phyloP scores from a whole-genome alignment of 1,140 invertebrate genomes.

The Yoshiicerus persimilis region DNA sequence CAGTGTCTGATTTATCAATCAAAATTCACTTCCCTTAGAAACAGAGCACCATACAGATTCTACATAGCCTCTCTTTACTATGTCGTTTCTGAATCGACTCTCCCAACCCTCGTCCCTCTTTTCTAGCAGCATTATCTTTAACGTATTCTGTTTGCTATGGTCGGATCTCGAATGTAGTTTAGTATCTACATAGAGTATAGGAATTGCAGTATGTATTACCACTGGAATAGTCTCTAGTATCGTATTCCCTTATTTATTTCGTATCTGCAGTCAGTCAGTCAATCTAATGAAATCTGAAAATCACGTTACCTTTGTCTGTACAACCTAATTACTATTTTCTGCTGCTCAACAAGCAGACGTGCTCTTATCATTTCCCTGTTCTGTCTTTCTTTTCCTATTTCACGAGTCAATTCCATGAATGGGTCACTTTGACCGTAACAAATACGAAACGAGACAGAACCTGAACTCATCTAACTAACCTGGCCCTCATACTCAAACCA shows the following conservation, averaged over 20 bases:
- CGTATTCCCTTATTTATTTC: neutral
- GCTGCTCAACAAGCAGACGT: neutral
- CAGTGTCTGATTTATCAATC: conserved; percentile 15
- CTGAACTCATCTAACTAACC: neutral
- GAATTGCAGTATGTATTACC: neutral
- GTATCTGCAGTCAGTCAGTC: neutral
- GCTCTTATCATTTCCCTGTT: neutral
- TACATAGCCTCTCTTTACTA: neutral
- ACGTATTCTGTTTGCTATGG: neutral
- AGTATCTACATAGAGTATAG: neutral
- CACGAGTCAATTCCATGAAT: conserved; percentile 8
- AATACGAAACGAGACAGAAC: neutral
- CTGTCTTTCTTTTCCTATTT: neutral
- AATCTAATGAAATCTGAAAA: conserved; percentile 18
- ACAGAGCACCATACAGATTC: neutral
- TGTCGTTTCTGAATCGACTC: neutral
- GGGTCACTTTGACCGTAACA: neutral
- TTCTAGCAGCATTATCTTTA: neutral
- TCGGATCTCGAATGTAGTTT: too few relatives aligned
- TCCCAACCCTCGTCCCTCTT: too few relatives aligned
- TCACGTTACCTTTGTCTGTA: conserved; percentile 19
- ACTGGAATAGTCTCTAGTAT: neutral
- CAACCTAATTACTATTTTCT: conserved; percentile 13
- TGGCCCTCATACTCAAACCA: neutral
- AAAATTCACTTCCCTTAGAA: conserved; percentile 7